Conservation (phyloP, 2,797 vertebrate genomes). For the Channallabes apus region DNA sequence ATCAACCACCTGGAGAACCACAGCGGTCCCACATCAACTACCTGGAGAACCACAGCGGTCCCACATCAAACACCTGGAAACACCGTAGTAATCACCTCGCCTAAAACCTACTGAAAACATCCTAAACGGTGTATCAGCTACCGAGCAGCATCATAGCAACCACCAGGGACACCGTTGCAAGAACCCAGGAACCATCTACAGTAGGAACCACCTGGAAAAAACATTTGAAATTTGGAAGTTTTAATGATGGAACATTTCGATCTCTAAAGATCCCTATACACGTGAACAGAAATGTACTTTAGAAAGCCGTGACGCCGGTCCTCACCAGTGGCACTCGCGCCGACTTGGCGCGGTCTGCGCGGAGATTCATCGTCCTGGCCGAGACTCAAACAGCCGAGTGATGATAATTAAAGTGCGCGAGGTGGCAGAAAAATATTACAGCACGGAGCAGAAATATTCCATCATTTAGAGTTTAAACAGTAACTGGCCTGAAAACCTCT, state of each 20-base stretch:
- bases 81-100: background rate
- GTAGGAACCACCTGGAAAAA: no score
- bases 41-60: no score
- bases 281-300: no score
- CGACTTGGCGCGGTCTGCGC: background rate
- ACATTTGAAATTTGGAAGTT: no score
- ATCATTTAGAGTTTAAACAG: background rate
- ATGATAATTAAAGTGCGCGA: conserved; percentile 10
- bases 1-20: no score
- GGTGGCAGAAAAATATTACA: background rate
- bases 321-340: background rate
- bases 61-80: no score
- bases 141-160: background rate
- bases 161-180: no score
- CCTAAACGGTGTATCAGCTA: background rate
- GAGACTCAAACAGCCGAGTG: background rate
- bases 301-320: background rate
- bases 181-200: no score
- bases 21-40: no score
- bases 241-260: no score
- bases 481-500: background rate
- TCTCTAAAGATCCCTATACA: background rate
- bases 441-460: background rate
- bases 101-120: background rate
- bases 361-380: conserved; percentile 4